Evolutionary conservation across 2,113 vertebrate species (phyloP).

Genomic region (Typhlomys cinereus): DNA sequence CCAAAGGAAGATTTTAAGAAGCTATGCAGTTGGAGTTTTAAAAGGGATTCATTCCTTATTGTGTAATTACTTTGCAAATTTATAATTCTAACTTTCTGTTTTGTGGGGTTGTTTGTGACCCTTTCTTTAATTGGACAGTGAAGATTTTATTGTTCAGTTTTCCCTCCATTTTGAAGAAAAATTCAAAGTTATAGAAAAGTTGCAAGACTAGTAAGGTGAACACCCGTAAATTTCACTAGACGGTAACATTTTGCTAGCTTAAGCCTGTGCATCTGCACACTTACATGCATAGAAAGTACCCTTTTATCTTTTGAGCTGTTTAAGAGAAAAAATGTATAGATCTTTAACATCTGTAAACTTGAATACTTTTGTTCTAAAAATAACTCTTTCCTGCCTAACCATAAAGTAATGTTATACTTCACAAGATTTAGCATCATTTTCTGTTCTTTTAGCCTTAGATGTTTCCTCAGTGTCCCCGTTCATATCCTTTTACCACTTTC

Average conservation of each 20-base stretch:
- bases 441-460: background rate
- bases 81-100: background rate
- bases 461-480: background rate
- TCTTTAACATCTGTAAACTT: background rate
- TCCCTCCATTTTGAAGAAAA: background rate
- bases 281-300: no score
- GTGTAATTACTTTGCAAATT: background rate
- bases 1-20: slow-evolving; percentile 16
- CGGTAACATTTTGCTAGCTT: slow-evolving; percentile 37
- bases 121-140: background rate
- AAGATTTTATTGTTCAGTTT: background rate
- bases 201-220: slow-evolving; percentile 26
- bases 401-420: slow-evolving; percentile 3
- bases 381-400: background rate
- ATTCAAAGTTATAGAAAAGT: background rate
- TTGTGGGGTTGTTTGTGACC: slow-evolving; percentile 27
- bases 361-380: background rate
- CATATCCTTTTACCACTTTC: background rate
- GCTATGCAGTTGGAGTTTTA: background rate
- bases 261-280: background rate
- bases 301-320: no score
- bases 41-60: slow-evolving; percentile 17
- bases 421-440: background rate
- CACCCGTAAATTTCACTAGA: slow-evolving; percentile 4
- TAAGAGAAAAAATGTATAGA: slow-evolving; percentile 11